Base-by-base conservation (phyloP, 2,113 vertebrate species). In the Pseudolaguvia tuberculata region DNA sequence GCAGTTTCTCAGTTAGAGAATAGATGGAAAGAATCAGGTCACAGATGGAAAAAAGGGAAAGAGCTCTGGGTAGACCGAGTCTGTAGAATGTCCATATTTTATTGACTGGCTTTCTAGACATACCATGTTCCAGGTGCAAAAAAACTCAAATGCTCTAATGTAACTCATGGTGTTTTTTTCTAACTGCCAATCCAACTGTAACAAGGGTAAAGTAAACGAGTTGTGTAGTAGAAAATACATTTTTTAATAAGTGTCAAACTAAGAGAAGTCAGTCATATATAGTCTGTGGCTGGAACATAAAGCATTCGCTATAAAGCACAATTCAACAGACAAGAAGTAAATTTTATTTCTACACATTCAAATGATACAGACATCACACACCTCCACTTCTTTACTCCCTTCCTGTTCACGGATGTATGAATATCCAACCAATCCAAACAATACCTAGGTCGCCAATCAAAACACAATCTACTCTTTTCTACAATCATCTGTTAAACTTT, bases 101-200 rank as follows among this genome's bases (percentile, higher is more conserved):
- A 53, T 75, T 77, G 73, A 39, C 45, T 31, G 59, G 69, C 67
- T 78, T 67, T 69, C 27, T 62, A 71, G 23, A 47, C 76, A 25
- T 11, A 48, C 74, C 76, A 62, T 69, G 70, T 72, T 81, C 81
- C 65, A 74, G 81, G 82, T 84, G 83, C 84, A 85, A 82, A n/a
- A 42, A 47, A 76, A 84, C 82, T 81, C 84, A 73, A 82, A 81
- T 78, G 73, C 79, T 82, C 78, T 88, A 85, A 88, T 85, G 83
- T 88, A 86, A 90, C 81, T 81, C 61, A 1, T 12, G 74, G 56
- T 73, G 77, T 79, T 73, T 48, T 58, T 79, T 81, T 78, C 79
- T 79, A 53, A 45, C 77, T 31, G 12, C 47, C 75, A 35, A 9
- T 55, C 6, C 29, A 21, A 21, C 17, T 11, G 23, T 10, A 57